A percentile compares a stretch with the other conserved stretches of the same genome.
Evolutionary conservation across 2,888 invertebrate genomes (phyloP).

Genomic region (Chloroclystis v-ata): DNA sequence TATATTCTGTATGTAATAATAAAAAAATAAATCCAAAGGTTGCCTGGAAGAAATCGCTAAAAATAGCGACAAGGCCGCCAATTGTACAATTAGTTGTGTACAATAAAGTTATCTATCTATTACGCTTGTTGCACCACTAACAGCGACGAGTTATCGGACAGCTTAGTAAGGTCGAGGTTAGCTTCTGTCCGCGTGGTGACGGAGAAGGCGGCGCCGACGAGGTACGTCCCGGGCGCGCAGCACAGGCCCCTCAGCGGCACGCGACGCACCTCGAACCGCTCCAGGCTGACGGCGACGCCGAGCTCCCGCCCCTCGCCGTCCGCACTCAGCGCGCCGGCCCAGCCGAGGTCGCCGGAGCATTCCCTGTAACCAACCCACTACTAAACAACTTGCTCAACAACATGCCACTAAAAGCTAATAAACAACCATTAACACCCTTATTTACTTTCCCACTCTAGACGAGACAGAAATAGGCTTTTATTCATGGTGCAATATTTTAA

Average conservation of each 20-base stretch:
- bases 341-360: conserved; percentile 55
- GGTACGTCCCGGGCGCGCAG: conserved; percentile 82
- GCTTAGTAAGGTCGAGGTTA: conserved; percentile 39
- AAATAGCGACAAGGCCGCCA: too few relatives aligned
- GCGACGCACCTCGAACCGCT: conserved; percentile 72
- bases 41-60: too few relatives aligned
- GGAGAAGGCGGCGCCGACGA: conserved; percentile 80
- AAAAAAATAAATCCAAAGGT: too few relatives aligned
- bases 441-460: too few relatives aligned
- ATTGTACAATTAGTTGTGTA: too few relatives aligned
- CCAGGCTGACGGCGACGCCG: conserved; percentile 63
- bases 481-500: too few relatives aligned
- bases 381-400: too few relatives aligned
- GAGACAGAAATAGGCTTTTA: too few relatives aligned
- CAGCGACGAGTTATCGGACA: conserved; percentile 57
- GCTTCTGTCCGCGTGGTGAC: conserved; percentile 37
- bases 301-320: conserved; percentile 56
- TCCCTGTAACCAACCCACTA: conserved; percentile 48
- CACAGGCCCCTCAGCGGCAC: conserved; percentile 80
- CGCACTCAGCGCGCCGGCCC: conserved; percentile 64
- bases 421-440: too few relatives aligned
- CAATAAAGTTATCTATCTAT: not conserved
- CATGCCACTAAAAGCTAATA: too few relatives aligned
- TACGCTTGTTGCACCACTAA: conserved; percentile 53
- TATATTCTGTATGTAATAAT: too few relatives aligned